Evolutionary conservation across 2,797 vertebrate genomes (phyloP).

Genomic region (Iguana delicatissima): DNA sequence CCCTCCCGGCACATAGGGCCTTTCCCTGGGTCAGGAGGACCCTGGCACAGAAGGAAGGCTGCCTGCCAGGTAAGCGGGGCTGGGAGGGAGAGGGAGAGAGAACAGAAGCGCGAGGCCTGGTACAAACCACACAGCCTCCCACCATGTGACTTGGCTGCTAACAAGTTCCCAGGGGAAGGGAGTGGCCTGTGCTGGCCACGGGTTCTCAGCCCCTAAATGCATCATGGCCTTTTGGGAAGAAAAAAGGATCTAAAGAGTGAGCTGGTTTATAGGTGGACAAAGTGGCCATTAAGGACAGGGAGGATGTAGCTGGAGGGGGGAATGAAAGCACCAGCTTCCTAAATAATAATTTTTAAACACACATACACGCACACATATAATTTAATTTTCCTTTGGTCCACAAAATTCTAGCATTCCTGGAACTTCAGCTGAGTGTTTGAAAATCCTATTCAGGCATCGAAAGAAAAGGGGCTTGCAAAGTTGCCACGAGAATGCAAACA

Average conservation of each 20-base stretch:
- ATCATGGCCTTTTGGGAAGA: not conserved
- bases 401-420: too few species aligned
- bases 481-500: too few species aligned
- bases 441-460: too few species aligned
- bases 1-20: conserved; percentile 2
- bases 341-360: too few species aligned
- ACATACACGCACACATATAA: too few species aligned
- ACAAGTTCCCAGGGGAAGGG: conserved; percentile 25
- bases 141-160: conserved; percentile 5
- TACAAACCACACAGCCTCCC: conserved; percentile 36
- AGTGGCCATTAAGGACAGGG: too few species aligned
- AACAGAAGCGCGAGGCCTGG: conserved; percentile 32
- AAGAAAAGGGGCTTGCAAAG: too few species aligned
- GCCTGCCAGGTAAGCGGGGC: conserved; percentile 29
- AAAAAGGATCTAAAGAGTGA: too few species aligned
- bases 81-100: conserved; percentile 30
- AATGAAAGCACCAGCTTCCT: not conserved
- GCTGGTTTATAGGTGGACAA: not conserved
- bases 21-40: conserved; percentile 23
- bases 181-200: not conserved
- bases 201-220: not conserved
- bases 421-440: too few species aligned
- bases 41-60: conserved; percentile 15
- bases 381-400: too few species aligned
- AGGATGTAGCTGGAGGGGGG: too few species aligned